Percentiles rank a stretch among this genome's conserved stretches.
Evolutionary conservation across 2,113 vertebrate species (phyloP).

Genomic region (Equus przewalskii): DNA sequence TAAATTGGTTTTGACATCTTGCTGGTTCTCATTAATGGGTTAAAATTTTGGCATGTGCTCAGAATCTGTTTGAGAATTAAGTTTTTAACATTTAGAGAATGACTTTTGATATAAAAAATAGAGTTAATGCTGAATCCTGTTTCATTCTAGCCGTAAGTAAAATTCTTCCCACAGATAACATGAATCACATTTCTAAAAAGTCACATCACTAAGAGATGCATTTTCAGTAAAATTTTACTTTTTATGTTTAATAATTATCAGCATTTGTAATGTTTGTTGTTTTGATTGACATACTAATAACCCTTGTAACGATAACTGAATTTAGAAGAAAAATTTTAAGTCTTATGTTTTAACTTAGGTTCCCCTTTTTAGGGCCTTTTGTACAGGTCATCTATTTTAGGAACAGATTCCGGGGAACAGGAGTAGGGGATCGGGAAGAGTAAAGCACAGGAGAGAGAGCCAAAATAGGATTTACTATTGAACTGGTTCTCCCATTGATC

Average conservation of each 20-base stretch:
- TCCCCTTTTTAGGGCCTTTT: background rate
- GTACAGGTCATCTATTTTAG: background rate
- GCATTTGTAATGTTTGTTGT: background rate
- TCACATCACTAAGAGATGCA: background rate
- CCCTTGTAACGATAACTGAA: background rate
- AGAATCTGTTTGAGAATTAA: background rate
- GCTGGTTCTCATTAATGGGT: background rate
- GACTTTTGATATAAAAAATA: background rate
- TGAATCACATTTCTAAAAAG: background rate
- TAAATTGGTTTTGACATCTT: background rate
- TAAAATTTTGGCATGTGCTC: background rate
- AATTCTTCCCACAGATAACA: background rate
- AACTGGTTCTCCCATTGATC: background rate
- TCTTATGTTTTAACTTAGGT: background rate
- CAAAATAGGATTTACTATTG: background rate
- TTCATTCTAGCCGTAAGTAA: background rate
- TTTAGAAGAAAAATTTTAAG: background rate
- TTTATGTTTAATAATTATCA: background rate
- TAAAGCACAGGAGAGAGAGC: background rate
- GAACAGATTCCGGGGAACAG: background rate
- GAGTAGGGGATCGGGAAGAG: background rate
- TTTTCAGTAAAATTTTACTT: background rate
- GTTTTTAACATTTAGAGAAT: background rate
- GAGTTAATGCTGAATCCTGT: background rate
- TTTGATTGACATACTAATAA: background rate